Percentiles rank a stretch among this genome's conserved stretches.
Conservation (phyloP, 2,888 invertebrate species). For the Pharmacophagus antenor region DNA sequence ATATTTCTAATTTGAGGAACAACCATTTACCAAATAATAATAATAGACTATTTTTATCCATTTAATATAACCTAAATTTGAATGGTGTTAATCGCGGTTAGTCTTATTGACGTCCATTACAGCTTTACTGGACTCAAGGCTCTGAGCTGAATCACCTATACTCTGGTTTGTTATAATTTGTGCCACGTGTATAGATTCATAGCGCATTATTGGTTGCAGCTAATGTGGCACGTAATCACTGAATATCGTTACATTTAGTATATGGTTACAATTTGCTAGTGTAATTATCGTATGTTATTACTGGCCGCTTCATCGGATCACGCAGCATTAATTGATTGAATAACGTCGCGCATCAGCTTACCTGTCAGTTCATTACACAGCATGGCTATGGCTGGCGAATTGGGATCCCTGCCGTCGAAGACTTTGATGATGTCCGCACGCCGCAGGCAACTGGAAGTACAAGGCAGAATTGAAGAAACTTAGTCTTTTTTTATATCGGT, state of each 20-base stretch:
- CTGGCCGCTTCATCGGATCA: not conserved
- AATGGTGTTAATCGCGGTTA: too few relatives aligned
- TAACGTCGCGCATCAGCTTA: slow-evolving; percentile 36
- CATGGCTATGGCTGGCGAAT: slow-evolving; percentile 88
- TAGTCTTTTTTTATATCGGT: too few relatives aligned
- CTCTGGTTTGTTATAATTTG: not conserved
- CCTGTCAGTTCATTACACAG: slow-evolving; percentile 89
- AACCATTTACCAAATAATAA: too few relatives aligned
- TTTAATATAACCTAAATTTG: too few relatives aligned
- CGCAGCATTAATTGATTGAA: not conserved
- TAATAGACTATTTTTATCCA: too few relatives aligned
- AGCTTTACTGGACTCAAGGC: too few relatives aligned
- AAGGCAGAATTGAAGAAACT: slow-evolving; percentile 3
- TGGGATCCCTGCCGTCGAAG: slow-evolving; percentile 89
- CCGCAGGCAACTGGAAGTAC: slow-evolving; percentile 86
- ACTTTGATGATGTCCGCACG: slow-evolving; percentile 92
- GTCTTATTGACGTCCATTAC: too few relatives aligned
- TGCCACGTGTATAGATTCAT: too few relatives aligned
- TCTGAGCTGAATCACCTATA: not conserved
- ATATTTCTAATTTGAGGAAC: too few relatives aligned
- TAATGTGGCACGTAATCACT: not conserved
- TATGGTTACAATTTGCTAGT: not conserved
- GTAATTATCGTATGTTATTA: not conserved
- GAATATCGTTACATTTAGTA: not conserved
- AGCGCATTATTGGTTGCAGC: not conserved